Evolutionary conservation across 1,140 invertebrate species (phyloP).

Genomic region (Aphelinus atriplicis): DNA sequence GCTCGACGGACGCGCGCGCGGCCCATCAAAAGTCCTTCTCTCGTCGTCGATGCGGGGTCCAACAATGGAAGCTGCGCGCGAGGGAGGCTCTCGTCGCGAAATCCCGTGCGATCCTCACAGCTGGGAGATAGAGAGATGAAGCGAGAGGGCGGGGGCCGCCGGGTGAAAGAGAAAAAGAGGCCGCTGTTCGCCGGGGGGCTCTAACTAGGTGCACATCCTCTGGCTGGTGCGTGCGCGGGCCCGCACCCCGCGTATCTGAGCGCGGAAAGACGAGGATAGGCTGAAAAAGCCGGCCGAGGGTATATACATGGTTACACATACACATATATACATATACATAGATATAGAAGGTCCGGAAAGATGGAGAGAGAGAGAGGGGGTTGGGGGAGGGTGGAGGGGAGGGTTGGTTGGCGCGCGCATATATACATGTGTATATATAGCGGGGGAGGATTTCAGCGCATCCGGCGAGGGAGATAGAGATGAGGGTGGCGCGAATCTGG

Average conservation of each 20-base stretch:
- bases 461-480: slow-evolving; percentile 46
- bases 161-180: slow-evolving; percentile 10
- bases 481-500: slow-evolving; percentile 59
- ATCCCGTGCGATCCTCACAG: no score
- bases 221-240: not conserved
- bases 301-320: no score
- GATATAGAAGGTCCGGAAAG: not conserved
- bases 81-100: no score
- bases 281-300: no score
- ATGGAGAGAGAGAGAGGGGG: not conserved
- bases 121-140: not conserved
- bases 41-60: not conserved
- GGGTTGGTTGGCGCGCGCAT: no score
- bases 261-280: no score
- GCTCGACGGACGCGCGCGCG: no score
- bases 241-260: no score
- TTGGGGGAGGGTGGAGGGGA: no score
- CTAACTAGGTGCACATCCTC: slow-evolving; percentile 37
- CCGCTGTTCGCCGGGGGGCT: slow-evolving; percentile 10
- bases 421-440: slow-evolving; percentile 38
- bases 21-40: no score
- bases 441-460: slow-evolving; percentile 22
- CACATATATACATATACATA: no score
- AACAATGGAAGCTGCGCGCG: not conserved
- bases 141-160: slow-evolving; percentile 1